Base-by-base conservation (phyloP, 2,113 vertebrate genomes). In the Lutjanus erythropterus region DNA sequence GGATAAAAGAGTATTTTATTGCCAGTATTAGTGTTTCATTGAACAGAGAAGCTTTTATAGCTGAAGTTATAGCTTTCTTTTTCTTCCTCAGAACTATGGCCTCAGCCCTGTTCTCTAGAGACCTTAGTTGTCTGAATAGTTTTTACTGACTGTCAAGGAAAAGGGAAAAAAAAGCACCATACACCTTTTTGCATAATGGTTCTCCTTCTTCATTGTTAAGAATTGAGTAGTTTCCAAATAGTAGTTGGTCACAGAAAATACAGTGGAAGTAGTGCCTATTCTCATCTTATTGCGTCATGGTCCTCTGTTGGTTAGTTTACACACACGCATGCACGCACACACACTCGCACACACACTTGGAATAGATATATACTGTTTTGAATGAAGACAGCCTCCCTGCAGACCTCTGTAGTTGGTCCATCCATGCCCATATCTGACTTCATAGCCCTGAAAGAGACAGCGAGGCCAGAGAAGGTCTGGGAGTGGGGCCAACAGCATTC, bases 401-500 rank as follows among this genome's bases (percentile, higher is more conserved):
- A 58, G 44, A 61, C 27, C 23, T 55, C 67, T 21, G n/a, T 47
- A 72, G 50, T 67, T 41, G 56, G 37, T 73, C 47, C 11, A 11
- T 80, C 72, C 58, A 1, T 74, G 41, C 35, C 58, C 25, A 61
- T 84, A 55, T 86, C 37, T 71, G 78, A 80, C 75, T 72, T 19
- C 2, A 58, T 82, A 7, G 71, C 68, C 75, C 56, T 71, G 16
- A 56, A 75, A 70, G 66, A 78, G 62, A 60, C 29, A 73, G 42
- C 3, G 14, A 85, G 75, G 75, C 78, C 81, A 84, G 77, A 75
- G 78, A 70, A 78, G 75, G 74, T 85, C 84, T 89, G 83, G 91
- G 89, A 92, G 33, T 7, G 35, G 23, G 62, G 87, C 91, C 93
- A 93, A 76, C 71, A 75, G 76, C 75, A 35, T 80, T 78, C 75